Base-by-base conservation (phyloP, 2,797 vertebrate genomes). In the Myripristis murdjan region DNA sequence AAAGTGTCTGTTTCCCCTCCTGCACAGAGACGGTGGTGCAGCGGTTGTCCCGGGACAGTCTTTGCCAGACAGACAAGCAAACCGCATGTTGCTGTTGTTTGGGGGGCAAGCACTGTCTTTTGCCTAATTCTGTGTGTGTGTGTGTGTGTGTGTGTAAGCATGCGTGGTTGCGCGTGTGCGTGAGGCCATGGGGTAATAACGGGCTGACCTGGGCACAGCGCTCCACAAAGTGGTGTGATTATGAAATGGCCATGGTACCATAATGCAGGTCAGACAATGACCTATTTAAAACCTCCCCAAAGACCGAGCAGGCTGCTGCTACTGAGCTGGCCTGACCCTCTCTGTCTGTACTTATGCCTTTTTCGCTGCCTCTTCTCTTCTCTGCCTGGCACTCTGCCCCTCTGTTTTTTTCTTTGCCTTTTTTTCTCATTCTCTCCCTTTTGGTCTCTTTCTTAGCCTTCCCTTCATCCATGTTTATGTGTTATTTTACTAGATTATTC, bases 241-340 rank as follows among this genome's bases (percentile, higher is more conserved):
- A 92, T 91, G 87, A 90, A 84, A 81, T 79, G 70, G 73, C 71
- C 23, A 31, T 87, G 77, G 81, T 82, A 75, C 79, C 77, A 76
- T 87, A 89, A 93, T 90, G 82, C 88, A 81, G 88, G 89, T 87
- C 92, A 93, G 89, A 92, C 91, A 89, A 77, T 92, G 91, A 91
- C 92, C 92, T 74, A 92, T 90, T 94, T 92, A 79, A 75, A 85
- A 78, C 68, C 68, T 85, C 89, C 76, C 85, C 85, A 85, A 90
- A 87, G 83, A 88, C 75, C 24, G 47, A 14, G 39, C 79, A 84
- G 75, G 18, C 84, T 76, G 83, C 75, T 71, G 64, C 74, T 70
- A 22, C 86, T 84, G 77, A 87, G 87, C 81, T 83, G 58, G 79
- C 72, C 86, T 86, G 83, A 85, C 82, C 74, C 70, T 82, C 63